Evolutionary conservation across 1,140 invertebrate species (phyloP), one percentile per base, ranked within the genome.

Genomic region (Pseudomyrmex flavicornis): DNA sequence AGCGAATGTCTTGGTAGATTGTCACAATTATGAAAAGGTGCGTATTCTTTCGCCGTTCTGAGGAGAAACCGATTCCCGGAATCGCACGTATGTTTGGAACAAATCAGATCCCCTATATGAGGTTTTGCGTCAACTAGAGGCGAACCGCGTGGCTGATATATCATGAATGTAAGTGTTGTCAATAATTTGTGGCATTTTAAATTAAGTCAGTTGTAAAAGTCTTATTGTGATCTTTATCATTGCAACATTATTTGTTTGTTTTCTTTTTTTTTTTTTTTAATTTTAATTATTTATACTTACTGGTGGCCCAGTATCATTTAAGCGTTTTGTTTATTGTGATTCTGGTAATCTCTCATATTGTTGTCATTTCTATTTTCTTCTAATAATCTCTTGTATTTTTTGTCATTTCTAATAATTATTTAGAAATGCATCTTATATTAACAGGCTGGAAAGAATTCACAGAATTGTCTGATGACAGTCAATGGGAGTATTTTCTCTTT

Each of bases 111-210:
- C 54, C 66, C 13, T 44, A 17, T 48, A 48, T 46, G 48, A 52
- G 76, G 44, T 35, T 17, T 72, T 48, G 26, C 44, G 13, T 20
- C 20, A 26, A 59, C 44, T n/a, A 44, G 44, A 8, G 50, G 56
- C 50, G 58, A 59, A 80, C 59, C 66, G 76, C 35, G 56, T 59
- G 54, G 65, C 54, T 26, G 15, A 22, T 62, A 58, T 79, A 80
- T 80, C 76, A 80, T 80, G 76, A 80, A 80, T 50, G 76, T 80
- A 46, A 80, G 66, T 80, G 46, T 59, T 54, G 17, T 54, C 48
- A 2, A 56, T 10, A 58, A 3, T n/a, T 48, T 7, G 22, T 12
- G 2, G n/a, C 17, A 66, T 58, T 17, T 69, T 20, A 22, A 79
- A 59, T 79, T 56, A 46, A 58, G 56, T 69, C n/a, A 22, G 15